Percentiles rank a stretch among this genome's conserved stretches.
Evolutionary conservation across 2,888 invertebrate species (phyloP).

Genomic region (Vesta saturnalis): DNA sequence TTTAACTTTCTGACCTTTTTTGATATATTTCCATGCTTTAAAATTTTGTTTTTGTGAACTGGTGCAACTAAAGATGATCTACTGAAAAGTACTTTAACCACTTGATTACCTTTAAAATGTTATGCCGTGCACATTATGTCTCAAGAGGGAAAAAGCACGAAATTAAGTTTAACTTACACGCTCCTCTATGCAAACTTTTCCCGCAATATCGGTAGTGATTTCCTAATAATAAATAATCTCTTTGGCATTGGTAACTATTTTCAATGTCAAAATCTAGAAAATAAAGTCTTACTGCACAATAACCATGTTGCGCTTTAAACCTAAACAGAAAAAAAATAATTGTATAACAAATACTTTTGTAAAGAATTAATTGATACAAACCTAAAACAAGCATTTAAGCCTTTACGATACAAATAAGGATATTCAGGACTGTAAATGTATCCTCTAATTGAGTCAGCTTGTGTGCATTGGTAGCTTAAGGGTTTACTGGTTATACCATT

Average conservation of each 20-base stretch:
- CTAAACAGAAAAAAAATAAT: conserved; percentile 49
- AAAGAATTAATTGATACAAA: conserved; percentile 48
- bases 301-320: conserved; percentile 58
- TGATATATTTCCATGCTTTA: too few relatives aligned
- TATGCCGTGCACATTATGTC: too few relatives aligned
- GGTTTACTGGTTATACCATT: conserved; percentile 9
- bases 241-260: conserved; percentile 58
- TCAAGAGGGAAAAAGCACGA: too few relatives aligned
- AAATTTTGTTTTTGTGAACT: too few relatives aligned
- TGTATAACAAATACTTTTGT: neutral
- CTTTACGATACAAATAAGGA: conserved; percentile 61
- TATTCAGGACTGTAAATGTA: conserved; percentile 61
- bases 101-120: too few relatives aligned
- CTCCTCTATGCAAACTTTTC: conserved; percentile 54
- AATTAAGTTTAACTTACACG: conserved; percentile 53
- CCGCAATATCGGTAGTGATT: conserved; percentile 61
- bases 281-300: conserved; percentile 58
- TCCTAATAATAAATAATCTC: conserved; percentile 60
- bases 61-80: too few relatives aligned
- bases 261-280: conserved; percentile 63
- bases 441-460: conserved; percentile 52
- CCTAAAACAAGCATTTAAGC: conserved; percentile 63
- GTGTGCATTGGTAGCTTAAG: conserved; percentile 27
- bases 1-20: too few relatives aligned
- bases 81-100: too few relatives aligned